Base-by-base conservation (phyloP, 2,797 vertebrate species). In the Cichlasoma orientale region DNA sequence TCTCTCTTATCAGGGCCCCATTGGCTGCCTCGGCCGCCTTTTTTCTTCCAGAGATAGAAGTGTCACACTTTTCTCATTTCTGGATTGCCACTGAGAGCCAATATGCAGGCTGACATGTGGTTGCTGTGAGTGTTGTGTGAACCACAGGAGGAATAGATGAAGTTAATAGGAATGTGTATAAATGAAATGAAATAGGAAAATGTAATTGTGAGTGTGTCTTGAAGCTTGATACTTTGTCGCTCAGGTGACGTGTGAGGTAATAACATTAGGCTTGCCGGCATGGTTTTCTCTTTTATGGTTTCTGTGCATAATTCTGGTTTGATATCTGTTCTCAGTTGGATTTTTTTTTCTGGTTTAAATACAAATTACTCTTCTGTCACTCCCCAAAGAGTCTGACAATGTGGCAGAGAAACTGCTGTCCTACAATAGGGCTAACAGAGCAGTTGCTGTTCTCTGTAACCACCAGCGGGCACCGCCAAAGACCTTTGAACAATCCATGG, bases 391-490 rank as follows among this genome's bases (percentile, higher is more conserved):
- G 52, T 88, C 87, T 1, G 94, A 93, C 54, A 96, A 89, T 56
- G 74, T 47, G 61, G 90, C 88, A 4, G 95, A 95, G 90, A 96
- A 96, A 80, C 85, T 96, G 73, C 92, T 96, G 72, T 95, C 95
- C 38, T 97, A 97, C 86, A 96, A 96, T 91, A 75, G 96, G 59
- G 96, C 95, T 0, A 97, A 96, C 89, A 92, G 96, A 83, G 94
- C 95, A 31, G 96, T 96, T 89, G 96, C 95, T 90, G 88, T 96
- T 87, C 95, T 96, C 56, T 96, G 96, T 84, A 97, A 97, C 95
- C 95, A 96, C 90, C 95, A 96, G 93, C 93, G 95, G 89, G 95
- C 95, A 44, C 94, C 94, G 78, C 95, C 96, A 91, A 97, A 96
- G 90, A 95, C 94, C 87, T 96, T 96, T 70, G 95, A 96, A 1